A percentile compares a stretch with the other conserved stretches of the same genome.
Evolutionary conservation across 2,113 vertebrate genomes (phyloP).

Genomic region (Baryphthengus martii): DNA sequence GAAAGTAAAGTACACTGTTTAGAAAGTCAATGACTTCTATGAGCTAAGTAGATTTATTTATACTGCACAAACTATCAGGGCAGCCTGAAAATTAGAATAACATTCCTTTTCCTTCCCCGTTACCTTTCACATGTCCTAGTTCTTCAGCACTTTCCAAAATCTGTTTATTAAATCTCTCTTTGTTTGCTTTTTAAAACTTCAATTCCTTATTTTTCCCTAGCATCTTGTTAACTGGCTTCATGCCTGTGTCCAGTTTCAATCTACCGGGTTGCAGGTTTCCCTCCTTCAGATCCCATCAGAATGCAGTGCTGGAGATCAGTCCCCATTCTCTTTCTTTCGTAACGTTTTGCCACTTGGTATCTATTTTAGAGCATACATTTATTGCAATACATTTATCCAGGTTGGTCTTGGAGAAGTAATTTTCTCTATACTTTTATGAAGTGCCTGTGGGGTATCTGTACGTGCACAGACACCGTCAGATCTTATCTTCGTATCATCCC

Average conservation of each 20-base stretch:
- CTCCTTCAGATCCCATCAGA: background rate
- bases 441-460: background rate
- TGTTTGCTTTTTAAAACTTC: background rate
- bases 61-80: background rate
- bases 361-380: background rate
- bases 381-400: background rate
- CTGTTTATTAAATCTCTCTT: background rate
- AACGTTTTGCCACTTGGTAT: background rate
- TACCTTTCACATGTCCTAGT: background rate
- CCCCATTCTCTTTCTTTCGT: background rate
- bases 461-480: rapidly evolving
- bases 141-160: background rate
- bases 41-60: background rate
- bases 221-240: background rate
- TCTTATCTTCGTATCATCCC: background rate
- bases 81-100: background rate
- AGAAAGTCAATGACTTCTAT: background rate
- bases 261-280: background rate
- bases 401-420: background rate
- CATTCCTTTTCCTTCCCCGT: background rate
- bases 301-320: background rate
- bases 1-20: background rate
- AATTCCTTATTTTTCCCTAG: background rate
- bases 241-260: background rate
- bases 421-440: background rate